phyloP scores from a whole-genome alignment of 2,113 vertebrate species.

The Rhinopomastus cyanomelas region DNA sequence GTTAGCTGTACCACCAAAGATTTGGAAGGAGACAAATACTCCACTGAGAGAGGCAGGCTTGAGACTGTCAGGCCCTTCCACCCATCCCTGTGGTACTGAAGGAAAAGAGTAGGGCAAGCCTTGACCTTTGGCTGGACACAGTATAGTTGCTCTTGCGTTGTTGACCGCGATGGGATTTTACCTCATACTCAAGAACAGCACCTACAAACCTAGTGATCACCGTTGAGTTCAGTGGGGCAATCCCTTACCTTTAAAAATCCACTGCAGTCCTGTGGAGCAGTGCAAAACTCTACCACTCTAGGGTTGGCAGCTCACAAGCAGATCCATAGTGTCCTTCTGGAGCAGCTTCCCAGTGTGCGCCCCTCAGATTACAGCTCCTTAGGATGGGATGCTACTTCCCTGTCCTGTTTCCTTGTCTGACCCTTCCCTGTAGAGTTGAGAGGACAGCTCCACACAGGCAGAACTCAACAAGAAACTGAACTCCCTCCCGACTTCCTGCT shows the following conservation, averaged over 20 bases:
- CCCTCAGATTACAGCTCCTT: neutral
- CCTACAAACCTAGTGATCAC: no score
- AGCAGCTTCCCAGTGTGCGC: neutral
- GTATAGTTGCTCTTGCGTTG: neutral
- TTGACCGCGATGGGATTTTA: neutral
- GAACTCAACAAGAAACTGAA: neutral
- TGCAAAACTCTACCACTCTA: neutral
- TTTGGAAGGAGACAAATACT: neutral
- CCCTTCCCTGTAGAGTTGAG: neutral
- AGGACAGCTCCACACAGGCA: neutral
- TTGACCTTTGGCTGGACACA: neutral
- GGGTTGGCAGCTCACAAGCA: no score
- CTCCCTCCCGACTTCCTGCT: constrained; percentile 17
- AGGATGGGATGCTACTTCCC: neutral
- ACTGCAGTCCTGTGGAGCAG: neutral
- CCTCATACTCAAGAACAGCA: no score
- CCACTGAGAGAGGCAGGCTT: neutral
- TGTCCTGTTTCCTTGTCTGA: neutral
- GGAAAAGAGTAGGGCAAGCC: neutral
- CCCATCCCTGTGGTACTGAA: neutral
- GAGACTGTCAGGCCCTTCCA: neutral
- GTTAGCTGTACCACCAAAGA: neutral
- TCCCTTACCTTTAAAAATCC: neutral
- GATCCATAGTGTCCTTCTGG: neutral
- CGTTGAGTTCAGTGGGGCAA: neutral